Percentiles rank a stretch among this genome's conserved stretches.
Evolutionary conservation across 1,140 invertebrate genomes (phyloP).

Genomic region (Amphibalanus amphitrite): DNA sequence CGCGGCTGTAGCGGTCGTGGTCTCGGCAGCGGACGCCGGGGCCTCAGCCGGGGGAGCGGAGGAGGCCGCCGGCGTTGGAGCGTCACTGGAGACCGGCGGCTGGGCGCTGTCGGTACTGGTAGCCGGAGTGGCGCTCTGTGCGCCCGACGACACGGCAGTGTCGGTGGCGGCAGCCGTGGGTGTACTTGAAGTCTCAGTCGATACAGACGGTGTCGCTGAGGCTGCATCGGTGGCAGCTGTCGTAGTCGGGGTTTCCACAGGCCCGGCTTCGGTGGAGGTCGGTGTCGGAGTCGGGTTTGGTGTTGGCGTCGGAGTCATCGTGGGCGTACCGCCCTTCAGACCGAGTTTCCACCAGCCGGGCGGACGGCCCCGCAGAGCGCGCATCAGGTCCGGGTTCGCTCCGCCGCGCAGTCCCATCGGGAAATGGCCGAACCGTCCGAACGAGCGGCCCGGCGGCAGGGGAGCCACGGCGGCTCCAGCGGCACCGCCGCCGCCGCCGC

Average conservation of each 20-base stretch:
- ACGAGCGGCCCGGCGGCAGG: not conserved
- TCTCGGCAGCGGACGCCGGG: slow-evolving; percentile 9
- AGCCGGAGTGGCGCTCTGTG: not conserved
- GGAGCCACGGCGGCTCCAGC: not conserved
- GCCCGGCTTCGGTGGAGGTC: too few species aligned
- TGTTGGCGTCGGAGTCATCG: too few species aligned
- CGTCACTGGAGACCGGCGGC: slow-evolving; percentile 6
- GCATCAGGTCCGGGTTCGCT: not conserved
- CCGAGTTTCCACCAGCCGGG: not conserved
- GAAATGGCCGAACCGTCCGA: not conserved
- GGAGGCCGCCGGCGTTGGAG: slow-evolving; percentile 11
- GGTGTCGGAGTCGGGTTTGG: too few species aligned
- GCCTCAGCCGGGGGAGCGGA: slow-evolving; percentile 10
- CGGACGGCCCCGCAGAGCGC: not conserved
- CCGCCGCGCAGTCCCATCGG: slow-evolving; percentile 2
- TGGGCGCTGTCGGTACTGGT: not conserved
- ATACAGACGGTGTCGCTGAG: too few species aligned
- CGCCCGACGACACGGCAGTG: not conserved
- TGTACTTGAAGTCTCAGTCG: too few species aligned
- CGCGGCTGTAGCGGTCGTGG: not conserved
- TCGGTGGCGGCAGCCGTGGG: not conserved
- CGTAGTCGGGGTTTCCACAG: not conserved
- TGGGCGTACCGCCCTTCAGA: not conserved
- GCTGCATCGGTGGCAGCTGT: not conserved
- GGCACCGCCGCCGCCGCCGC: not conserved